Evolutionary conservation across 2,888 invertebrate species (phyloP), one percentile per base, ranked within the genome.

Genomic region (Ichneumon xanthorius): DNA sequence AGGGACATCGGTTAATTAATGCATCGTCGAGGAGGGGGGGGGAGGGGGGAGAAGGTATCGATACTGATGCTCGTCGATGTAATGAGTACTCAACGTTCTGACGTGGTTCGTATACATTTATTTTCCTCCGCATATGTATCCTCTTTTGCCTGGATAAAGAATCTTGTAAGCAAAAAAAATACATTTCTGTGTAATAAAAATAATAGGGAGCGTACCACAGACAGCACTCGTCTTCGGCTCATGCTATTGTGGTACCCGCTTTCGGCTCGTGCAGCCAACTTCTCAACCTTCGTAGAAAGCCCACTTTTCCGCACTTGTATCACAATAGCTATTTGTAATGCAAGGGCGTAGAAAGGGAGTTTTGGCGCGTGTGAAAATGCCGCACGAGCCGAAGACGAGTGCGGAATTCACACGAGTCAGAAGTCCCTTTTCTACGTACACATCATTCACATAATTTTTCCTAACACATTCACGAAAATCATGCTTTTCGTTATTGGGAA

Each of bases 1-100:
- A 77, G 82, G 63, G 73, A 77, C 68, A 78, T 78, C 80, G 77
- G 61, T 73, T 83, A 82, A 86, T 86, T 83, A 83, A 86, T 80
- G 79, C 82, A 53, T 70, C 85, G 68, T 71, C 55, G 53, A 19
- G 33, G 70, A 40, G 40, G 11, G 40, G 58, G 58, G 7, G 14
- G 3, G 22, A 14, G 9, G 19, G 14, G 26, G 22, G 58, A 14
- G 58, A 2, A 33, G 37, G 19, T 63, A 53, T 63, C 37, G 76
- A 81, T 81, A 53, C 19, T 16, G 26, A 76, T 65, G 70, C 71
- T 53, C 16, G 71, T 63, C 37, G 75, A 76, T 65, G 37, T 33
- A 33, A 50, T 33, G 22, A 19, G 33, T 22, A 45, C 22, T 33
- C 58, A 26, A 61, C 22, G 45, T 45, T 45, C 61, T 61, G n/a